Conservation (phyloP, 2,113 vertebrate species). For the Periophthalmus modestus region DNA sequence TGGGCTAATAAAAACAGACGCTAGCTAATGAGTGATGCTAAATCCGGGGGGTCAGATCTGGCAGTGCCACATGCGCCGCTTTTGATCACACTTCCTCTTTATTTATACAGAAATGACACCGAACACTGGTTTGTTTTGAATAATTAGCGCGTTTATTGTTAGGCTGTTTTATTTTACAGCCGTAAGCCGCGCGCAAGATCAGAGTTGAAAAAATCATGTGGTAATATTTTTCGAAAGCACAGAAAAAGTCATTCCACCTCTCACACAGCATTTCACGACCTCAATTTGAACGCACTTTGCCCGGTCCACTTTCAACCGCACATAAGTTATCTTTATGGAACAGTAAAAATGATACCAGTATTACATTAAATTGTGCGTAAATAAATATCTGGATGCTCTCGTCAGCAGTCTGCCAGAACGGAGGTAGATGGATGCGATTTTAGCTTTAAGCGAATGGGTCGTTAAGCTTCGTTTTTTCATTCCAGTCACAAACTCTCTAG, state of each 20-base stretch:
- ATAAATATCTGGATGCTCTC: slow-evolving; percentile 13
- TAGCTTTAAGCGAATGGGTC: slow-evolving; percentile 11
- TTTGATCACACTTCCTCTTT: slow-evolving; percentile 43
- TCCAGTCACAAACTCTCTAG: slow-evolving; percentile 21
- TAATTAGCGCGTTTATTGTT: slow-evolving; percentile 22
- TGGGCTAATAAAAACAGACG: slow-evolving; percentile 61
- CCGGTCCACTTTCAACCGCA: slow-evolving; percentile 1
- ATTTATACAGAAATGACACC: slow-evolving; percentile 22
- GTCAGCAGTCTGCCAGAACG: neutral
- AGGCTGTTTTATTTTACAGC: slow-evolving; percentile 13
- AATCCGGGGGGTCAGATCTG: slow-evolving; percentile 55
- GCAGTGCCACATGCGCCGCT: slow-evolving; percentile 49
- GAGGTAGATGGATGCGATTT: slow-evolving; percentile 32
- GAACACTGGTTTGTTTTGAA: slow-evolving; percentile 21
- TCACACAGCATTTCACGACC: slow-evolving; percentile 52
- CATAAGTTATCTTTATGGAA: slow-evolving; percentile 41
- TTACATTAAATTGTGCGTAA: slow-evolving; percentile 59
- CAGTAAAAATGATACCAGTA: slow-evolving; percentile 44
- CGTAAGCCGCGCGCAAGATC: neutral
- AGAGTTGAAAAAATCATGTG: slow-evolving; percentile 12
- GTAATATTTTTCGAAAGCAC: slow-evolving; percentile 22
- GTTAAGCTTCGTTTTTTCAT: slow-evolving; percentile 20
- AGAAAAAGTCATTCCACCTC: slow-evolving; percentile 63
- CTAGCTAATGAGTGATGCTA: slow-evolving; percentile 56
- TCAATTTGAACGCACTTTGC: slow-evolving; percentile 47